phyloP scores from a whole-genome alignment of 2,113 vertebrate genomes.

The Rhinopomastus cyanomelas region DNA sequence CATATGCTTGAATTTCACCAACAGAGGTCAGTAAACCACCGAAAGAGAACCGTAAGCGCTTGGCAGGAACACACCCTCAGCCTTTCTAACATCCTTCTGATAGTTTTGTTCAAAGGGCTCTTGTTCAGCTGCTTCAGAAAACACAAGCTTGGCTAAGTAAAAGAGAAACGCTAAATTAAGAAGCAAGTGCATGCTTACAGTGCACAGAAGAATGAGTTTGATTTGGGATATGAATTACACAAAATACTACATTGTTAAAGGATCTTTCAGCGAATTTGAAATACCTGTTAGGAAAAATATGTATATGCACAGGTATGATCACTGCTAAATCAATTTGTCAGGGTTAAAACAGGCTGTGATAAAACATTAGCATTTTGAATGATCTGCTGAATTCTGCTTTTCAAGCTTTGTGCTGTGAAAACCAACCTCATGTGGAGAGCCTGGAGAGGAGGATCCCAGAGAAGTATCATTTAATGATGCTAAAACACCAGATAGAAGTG shows the following conservation, averaged over 20 bases:
- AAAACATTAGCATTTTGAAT: background rate
- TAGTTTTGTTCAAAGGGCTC: background rate
- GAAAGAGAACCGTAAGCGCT: background rate
- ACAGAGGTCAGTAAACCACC: conserved; percentile 72
- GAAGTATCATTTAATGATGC: background rate
- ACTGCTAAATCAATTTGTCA: background rate
- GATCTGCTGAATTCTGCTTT: background rate
- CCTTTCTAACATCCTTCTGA: background rate
- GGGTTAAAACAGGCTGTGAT: background rate
- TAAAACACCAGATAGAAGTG: background rate
- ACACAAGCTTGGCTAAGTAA: background rate
- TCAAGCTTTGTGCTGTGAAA: background rate
- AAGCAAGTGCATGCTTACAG: background rate
- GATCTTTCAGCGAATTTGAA: background rate
- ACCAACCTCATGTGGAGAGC: background rate
- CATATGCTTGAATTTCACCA: conserved; percentile 44
- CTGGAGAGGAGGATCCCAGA: background rate
- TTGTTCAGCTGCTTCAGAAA: background rate
- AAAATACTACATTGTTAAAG: background rate
- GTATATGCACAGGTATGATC: background rate
- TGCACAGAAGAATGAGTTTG: background rate
- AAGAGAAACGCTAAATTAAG: background rate
- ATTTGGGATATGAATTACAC: background rate
- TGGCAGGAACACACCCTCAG: background rate
- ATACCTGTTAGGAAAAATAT: background rate